Evolutionary conservation across 2,797 vertebrate genomes (phyloP).

Genomic region (Anguilla obscura): DNA sequence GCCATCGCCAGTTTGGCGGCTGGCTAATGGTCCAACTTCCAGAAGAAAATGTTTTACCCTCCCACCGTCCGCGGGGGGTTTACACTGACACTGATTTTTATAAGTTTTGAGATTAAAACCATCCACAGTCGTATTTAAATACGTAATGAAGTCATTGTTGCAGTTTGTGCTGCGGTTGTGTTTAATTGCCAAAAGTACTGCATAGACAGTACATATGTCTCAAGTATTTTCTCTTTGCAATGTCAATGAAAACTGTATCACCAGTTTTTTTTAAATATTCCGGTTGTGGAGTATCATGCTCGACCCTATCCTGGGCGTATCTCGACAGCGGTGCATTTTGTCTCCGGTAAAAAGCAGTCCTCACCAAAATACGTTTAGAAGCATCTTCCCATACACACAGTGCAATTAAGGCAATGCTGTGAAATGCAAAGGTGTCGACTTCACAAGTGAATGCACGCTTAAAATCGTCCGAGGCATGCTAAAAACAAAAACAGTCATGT

Average conservation of each 20-base stretch:
- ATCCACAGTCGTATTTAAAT: slow-evolving; percentile 61
- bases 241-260: slow-evolving; percentile 55
- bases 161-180: no score
- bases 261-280: slow-evolving; percentile 25
- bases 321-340: slow-evolving; percentile 44
- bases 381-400: slow-evolving; percentile 28
- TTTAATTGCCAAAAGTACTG: slow-evolving; percentile 25
- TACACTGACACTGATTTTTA: slow-evolving; percentile 34
- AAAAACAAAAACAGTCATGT: slow-evolving; percentile 6
- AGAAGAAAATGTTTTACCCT: slow-evolving; percentile 63
- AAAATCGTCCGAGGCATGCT: slow-evolving; percentile 5
- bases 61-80: slow-evolving; percentile 59
- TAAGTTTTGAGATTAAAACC: slow-evolving; percentile 48
- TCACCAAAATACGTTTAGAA: slow-evolving; percentile 44
- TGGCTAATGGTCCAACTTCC: slow-evolving; percentile 51
- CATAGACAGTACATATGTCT: background rate
- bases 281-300: slow-evolving; percentile 43
- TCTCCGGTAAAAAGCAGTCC: slow-evolving; percentile 64
- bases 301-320: slow-evolving; percentile 52
- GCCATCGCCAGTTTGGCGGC: slow-evolving; percentile 83
- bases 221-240: slow-evolving; percentile 15
- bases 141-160: slow-evolving; percentile 38
- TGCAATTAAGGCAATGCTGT: slow-evolving; percentile 7
- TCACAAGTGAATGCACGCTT: slow-evolving; percentile 5
- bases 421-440: background rate